Conservation (phyloP, 2,797 vertebrate species). For the Nannoperca australis region DNA sequence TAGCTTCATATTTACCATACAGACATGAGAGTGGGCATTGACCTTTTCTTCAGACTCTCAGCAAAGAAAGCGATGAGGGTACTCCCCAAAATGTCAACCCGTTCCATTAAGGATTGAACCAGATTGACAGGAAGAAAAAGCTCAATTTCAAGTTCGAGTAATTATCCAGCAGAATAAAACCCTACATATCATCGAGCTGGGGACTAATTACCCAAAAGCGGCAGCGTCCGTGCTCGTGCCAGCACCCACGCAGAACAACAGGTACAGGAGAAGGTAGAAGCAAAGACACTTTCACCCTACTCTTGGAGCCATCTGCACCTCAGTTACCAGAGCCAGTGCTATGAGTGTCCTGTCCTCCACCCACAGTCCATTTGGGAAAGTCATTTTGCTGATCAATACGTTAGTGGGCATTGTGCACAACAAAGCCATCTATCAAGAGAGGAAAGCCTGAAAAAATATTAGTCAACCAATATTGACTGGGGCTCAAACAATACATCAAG, state of each 20-base stretch:
- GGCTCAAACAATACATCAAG: constrained; percentile 64
- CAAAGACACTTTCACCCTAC: constrained; percentile 35
- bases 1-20: neutral
- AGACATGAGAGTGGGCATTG: neutral
- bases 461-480: constrained; percentile 54
- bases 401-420: constrained; percentile 38
- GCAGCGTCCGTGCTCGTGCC: neutral
- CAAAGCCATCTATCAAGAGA: constrained; percentile 68
- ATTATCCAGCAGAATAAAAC: neutral
- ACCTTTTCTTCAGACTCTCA: neutral
- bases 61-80: neutral
- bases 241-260: constrained; percentile 33
- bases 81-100: neutral
- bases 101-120: neutral
- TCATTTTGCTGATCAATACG: constrained; percentile 74
- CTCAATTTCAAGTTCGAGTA: neutral
- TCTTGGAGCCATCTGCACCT: constrained; percentile 33
- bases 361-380: constrained; percentile 58
- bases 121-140: neutral
- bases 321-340: constrained; percentile 20
- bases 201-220: constrained; percentile 32
- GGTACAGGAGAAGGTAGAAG: constrained; percentile 40
- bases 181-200: constrained; percentile 3
- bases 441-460: constrained; percentile 49
- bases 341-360: constrained; percentile 48